Percentiles rank a stretch among this genome's conserved stretches.
phyloP scores from a whole-genome alignment of 64 coral and sea anemone genomes.

The Orbicella faveolata region DNA sequence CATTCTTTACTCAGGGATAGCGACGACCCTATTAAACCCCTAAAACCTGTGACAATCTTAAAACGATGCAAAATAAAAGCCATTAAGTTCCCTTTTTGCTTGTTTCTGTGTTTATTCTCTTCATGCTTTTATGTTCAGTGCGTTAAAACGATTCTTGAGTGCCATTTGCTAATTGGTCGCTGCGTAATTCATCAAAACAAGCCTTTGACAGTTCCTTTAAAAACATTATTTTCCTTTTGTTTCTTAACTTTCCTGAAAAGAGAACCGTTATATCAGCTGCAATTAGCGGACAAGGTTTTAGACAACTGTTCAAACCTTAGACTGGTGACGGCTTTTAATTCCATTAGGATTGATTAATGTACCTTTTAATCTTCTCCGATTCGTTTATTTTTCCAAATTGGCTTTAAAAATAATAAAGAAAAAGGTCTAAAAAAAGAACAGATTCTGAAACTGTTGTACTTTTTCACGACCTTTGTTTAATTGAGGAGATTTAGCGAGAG shows the following conservation, averaged over 20 bases:
- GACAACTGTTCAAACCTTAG: conserved; percentile 23
- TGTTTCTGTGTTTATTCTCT: conserved; percentile 20
- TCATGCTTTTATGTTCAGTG: not conserved
- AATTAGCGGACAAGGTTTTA: conserved; percentile 6
- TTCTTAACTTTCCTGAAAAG: not conserved
- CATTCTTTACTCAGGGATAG: not conserved
- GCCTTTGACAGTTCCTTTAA: conserved; percentile 43
- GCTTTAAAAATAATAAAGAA: not conserved
- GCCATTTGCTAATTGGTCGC: conserved; percentile 37
- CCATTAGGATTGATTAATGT: conserved; percentile 34
- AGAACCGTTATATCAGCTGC: conserved; percentile 46
- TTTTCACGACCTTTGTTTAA: not conserved
- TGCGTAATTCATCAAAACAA: conserved; percentile 36
- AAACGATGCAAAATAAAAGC: not conserved
- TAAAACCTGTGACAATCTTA: conserved; percentile 8
- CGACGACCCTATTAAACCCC: conserved; percentile 20
- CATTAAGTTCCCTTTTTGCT: conserved; percentile 12
- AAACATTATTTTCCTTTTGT: conserved; percentile 40
- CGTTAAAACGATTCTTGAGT: conserved; percentile 17
- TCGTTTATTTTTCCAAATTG: not conserved
- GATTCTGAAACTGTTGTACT: not conserved
- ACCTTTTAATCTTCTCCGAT: not conserved
- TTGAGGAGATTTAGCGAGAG: not conserved
- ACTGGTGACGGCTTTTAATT: conserved; percentile 9
- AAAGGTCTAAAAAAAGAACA: not conserved